phyloP scores from a whole-genome alignment of 2,113 vertebrate species.

The Noctilio leporinus region DNA sequence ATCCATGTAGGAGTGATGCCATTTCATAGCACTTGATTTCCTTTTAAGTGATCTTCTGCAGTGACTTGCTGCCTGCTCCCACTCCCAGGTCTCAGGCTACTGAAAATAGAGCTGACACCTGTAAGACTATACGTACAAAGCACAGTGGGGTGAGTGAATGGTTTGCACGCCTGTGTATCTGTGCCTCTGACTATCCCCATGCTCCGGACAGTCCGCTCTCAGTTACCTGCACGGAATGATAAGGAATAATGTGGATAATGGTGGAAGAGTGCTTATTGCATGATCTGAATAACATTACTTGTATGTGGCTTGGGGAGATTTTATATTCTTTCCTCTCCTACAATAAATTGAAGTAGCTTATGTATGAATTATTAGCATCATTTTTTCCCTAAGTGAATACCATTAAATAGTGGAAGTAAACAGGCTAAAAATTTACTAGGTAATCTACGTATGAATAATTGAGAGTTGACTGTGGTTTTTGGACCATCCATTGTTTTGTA shows the following conservation, averaged over 20 bases:
- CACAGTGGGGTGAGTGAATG: conserved; percentile 34
- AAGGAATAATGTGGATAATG: background rate
- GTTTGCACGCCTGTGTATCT: conserved; percentile 44
- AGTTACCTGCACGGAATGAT: conserved; percentile 7
- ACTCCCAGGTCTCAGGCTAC: conserved; percentile 51
- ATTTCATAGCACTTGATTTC: conserved; percentile 57
- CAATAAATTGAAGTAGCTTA: background rate
- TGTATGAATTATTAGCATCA: background rate
- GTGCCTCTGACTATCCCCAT: background rate
- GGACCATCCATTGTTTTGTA: conserved; percentile 40
- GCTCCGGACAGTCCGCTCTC: conserved; percentile 42
- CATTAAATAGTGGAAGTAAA: background rate
- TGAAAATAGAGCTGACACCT: conserved; percentile 58
- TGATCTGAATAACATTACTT: conserved; percentile 1
- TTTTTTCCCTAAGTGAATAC: conserved; percentile 16
- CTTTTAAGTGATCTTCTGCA: conserved; percentile 58
- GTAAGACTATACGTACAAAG: too few species aligned
- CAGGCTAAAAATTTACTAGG: conserved; percentile 16
- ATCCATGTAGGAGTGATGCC: conserved; percentile 31
- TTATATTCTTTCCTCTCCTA: background rate
- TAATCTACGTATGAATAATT: conserved; percentile 8
- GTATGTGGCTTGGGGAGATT: background rate
- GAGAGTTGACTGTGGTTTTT: conserved; percentile 46
- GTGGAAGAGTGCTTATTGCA: background rate
- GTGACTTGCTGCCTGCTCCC: conserved; percentile 52